These are phyloP conservation scores for Anaspis maculata DNA, from an alignment of 2,888 invertebrate genomes.

Conservation along the genomic window DNA sequence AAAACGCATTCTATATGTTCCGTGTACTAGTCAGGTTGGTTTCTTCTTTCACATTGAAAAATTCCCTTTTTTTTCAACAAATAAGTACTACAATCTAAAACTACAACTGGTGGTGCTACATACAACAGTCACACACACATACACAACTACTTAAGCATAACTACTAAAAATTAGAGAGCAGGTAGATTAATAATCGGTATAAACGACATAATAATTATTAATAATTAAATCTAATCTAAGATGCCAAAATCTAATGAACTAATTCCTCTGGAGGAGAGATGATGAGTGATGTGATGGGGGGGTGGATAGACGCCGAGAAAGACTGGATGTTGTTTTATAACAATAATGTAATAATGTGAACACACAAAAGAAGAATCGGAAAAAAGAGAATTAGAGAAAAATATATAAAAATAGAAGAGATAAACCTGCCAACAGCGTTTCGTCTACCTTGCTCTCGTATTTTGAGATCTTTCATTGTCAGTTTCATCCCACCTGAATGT, in stretches of 20 bases:
- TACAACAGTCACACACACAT: too few relatives aligned
- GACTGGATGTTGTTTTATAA: not conserved
- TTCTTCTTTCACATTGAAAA: too few relatives aligned
- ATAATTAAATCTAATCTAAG: not conserved
- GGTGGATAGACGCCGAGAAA: too few relatives aligned
- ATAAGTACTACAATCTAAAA: too few relatives aligned
- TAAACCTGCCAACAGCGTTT: too few relatives aligned
- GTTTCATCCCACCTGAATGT: conserved; percentile 87
- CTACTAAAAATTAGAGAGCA: conserved; percentile 37
- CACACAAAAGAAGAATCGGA: conserved; percentile 6
- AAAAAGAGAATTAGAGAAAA: conserved; percentile 5
- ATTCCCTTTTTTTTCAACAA: too few relatives aligned
- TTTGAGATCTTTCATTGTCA: conserved; percentile 41
- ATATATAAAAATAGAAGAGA: too few relatives aligned
- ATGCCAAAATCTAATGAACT: not conserved
- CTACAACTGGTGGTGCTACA: too few relatives aligned
- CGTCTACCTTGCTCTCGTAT: conserved; percentile 56
- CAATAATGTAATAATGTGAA: not conserved
- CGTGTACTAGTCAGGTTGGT: too few relatives aligned
- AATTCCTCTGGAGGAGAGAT: not conserved
- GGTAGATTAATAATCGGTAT: conserved; percentile 26
- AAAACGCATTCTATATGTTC: too few relatives aligned
- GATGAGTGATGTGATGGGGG: too few relatives aligned
- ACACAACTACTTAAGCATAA: too few relatives aligned
- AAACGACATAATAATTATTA: conserved; percentile 14